Base-by-base conservation (phyloP, 2,113 vertebrate species). In the Speoplatyrhinus poulsoni region DNA sequence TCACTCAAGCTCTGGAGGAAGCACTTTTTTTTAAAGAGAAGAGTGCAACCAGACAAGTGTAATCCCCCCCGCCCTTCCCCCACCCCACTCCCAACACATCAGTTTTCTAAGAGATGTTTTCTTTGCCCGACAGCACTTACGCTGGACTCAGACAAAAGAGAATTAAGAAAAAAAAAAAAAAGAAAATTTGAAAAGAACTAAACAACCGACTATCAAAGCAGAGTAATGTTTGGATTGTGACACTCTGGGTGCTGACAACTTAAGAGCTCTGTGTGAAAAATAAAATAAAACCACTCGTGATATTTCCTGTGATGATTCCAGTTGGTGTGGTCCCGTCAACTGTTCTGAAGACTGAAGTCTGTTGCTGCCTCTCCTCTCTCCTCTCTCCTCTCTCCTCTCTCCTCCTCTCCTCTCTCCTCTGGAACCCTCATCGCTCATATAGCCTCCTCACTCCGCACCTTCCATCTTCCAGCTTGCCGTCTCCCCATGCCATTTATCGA, bases 121-220 rank as follows among this genome's bases (percentile, higher is more conserved):
- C 86, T 86, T 80, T 41, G 8, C 58, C 77, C 76, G 61, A 80
- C 82, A 73, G 69, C 75, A 67, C 72, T 82, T 77, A 77, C 69
- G 69, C 58, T 73, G 72, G 87, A 73, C 65, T 55, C 52, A 58
- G 61, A 75, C 67, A 67, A 77, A 78, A 76, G 67, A 63, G 71
- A 26, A 32, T 49, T 69, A 67, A 78, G 54, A 70, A 70, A 53
- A 59, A n/a, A 53, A 59, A n/a, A 26, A 26, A 26, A 26, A 2
- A 26, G 26, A 26, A 26, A 26, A 26, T 3, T 26, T 2, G 3
- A 26, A 26, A 26, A 3, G 26, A 26, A 26, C 26, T 26, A 26
- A 26, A 26, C 26, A 26, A 26, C 26, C 26, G 26, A 72, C 72
- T 71, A 82, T 85, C 85, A 87, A 84, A 85, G 78, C 48, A 46